These are phyloP conservation scores for Xanthia togata DNA, from an alignment of 2,888 invertebrate genomes.

Conservation along the genomic window DNA sequence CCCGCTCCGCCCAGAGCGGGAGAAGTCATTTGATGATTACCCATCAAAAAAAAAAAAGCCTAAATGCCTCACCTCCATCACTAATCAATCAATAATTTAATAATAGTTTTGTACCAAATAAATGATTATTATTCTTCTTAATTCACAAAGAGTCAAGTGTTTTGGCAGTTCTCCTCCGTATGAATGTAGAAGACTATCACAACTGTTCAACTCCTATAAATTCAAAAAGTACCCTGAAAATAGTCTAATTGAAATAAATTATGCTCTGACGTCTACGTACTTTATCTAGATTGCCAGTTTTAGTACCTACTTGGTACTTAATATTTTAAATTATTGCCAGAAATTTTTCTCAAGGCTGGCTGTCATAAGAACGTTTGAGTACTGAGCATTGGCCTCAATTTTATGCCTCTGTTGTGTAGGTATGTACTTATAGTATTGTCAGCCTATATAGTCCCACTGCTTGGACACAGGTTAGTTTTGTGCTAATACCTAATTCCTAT, in stretches of 20 bases:
- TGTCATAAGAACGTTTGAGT: slow-evolving; percentile 16
- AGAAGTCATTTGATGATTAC: no score
- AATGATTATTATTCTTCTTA: neutral
- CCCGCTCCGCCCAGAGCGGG: no score
- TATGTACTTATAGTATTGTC: no score
- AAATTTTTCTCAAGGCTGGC: slow-evolving; percentile 28
- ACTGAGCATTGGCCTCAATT: slow-evolving; percentile 9
- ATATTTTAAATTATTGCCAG: slow-evolving; percentile 21
- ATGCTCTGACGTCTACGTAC: slow-evolving; percentile 18
- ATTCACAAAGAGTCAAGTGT: neutral
- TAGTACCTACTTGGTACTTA: slow-evolving; percentile 30
- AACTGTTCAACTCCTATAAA: slow-evolving; percentile 26
- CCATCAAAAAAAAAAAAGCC: no score
- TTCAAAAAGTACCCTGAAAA: slow-evolving; percentile 10
- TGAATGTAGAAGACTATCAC: neutral
- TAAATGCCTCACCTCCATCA: no score
- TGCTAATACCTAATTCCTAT: no score
- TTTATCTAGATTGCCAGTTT: slow-evolving; percentile 35
- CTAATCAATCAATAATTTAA: no score
- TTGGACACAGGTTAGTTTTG: no score
- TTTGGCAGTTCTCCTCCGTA: neutral
- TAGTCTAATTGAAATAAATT: slow-evolving; percentile 39
- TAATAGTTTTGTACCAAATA: neutral
- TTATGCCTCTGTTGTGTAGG: neutral
- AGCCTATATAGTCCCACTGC: no score